Conservation (phyloP, 2,797 vertebrate genomes). For the Florisuga fusca region DNA sequence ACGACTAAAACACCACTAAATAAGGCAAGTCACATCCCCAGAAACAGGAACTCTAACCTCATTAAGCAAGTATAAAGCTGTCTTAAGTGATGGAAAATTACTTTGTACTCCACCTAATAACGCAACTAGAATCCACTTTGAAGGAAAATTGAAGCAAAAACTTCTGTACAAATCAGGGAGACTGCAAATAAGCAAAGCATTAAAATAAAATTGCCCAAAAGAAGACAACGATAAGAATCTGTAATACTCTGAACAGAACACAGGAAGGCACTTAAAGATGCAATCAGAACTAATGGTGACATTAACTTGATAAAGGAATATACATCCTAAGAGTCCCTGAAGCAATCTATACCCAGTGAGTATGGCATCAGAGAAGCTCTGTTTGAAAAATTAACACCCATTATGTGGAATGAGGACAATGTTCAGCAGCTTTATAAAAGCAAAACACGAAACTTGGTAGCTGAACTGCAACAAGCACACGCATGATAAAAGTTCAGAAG, state of each 20-base stretch:
- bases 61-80: slow-evolving; percentile 72
- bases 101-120: slow-evolving; percentile 63
- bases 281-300: slow-evolving; percentile 73
- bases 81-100: slow-evolving; percentile 69
- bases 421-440: slow-evolving; percentile 23
- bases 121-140: slow-evolving; percentile 58
- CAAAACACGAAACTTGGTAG: slow-evolving; percentile 1
- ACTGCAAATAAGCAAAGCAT: slow-evolving; percentile 70
- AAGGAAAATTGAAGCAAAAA: slow-evolving; percentile 68
- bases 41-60: slow-evolving; percentile 64
- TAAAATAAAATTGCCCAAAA: slow-evolving; percentile 73
- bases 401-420: slow-evolving; percentile 35
- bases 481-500: background rate
- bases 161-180: slow-evolving; percentile 63
- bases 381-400: slow-evolving; percentile 66
- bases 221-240: slow-evolving; percentile 62
- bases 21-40: slow-evolving; percentile 32
- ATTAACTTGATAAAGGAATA: slow-evolving; percentile 68
- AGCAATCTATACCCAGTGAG: slow-evolving; percentile 55
- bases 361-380: slow-evolving; percentile 31
- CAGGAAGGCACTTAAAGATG: slow-evolving; percentile 65
- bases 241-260: slow-evolving; percentile 54
- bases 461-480: background rate
- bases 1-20: slow-evolving; percentile 57
- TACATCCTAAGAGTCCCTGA: slow-evolving; percentile 57